Percentiles rank a stretch among this genome's conserved stretches.
Evolutionary conservation across 2,888 invertebrate genomes (phyloP).

Genomic region (Phyllotreta striolata): DNA sequence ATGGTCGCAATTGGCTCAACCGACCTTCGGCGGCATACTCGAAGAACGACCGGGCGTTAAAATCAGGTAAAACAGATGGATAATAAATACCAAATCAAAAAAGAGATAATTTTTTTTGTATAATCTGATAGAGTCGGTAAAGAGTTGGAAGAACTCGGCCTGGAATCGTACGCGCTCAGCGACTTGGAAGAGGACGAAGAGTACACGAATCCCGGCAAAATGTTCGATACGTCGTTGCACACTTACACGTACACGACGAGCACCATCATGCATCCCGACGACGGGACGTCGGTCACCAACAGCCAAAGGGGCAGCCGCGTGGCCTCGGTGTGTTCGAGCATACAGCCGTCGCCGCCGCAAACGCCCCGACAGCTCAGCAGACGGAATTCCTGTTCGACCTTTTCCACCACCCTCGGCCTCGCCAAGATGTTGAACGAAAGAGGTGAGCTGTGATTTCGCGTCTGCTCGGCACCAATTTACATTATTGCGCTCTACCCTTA

Average conservation of each 20-base stretch:
- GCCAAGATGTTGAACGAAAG: conserved; percentile 82
- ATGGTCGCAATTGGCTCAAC: conserved; percentile 95
- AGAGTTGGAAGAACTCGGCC: conserved; percentile 76
- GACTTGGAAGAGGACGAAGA: conserved; percentile 80
- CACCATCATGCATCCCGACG: conserved; percentile 89
- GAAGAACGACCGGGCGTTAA: conserved; percentile 93
- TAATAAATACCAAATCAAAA: too few relatives aligned
- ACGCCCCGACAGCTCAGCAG: conserved; percentile 69
- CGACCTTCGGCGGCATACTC: conserved; percentile 87
- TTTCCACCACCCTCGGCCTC: conserved; percentile 75
- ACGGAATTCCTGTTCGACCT: conserved; percentile 82
- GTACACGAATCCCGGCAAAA: conserved; percentile 73
- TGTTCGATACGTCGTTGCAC: conserved; percentile 79
- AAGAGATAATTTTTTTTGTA: too few relatives aligned
- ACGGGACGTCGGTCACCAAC: conserved; percentile 73
- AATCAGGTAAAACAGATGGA: conserved; percentile 59
- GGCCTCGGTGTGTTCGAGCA: conserved; percentile 70
- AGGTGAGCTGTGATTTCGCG: conserved; percentile 53
- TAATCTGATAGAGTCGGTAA: conserved; percentile 71
- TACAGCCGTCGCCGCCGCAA: conserved; percentile 63
- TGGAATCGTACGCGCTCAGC: conserved; percentile 72
- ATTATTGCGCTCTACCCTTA: too few relatives aligned
- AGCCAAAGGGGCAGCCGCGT: conserved; percentile 71
- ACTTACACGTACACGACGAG: conserved; percentile 90
- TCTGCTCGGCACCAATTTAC: not conserved